These are phyloP conservation scores for Hirtodrosophila duncani DNA, from an alignment of 2,888 invertebrate species.

Conservation along the genomic window DNA sequence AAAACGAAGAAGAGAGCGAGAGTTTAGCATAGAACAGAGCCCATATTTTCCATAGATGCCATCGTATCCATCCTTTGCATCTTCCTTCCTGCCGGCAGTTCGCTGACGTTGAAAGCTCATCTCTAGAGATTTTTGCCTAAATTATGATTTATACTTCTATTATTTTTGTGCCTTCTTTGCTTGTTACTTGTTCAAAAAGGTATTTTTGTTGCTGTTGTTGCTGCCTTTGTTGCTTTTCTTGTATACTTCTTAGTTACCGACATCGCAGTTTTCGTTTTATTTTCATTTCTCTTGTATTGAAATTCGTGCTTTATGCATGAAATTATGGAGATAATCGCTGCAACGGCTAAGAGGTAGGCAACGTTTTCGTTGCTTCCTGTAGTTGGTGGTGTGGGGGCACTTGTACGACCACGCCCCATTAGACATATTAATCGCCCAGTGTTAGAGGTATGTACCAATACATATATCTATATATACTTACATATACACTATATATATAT, in stretches of 20 bases:
- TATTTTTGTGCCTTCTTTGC: slow-evolving; percentile 20
- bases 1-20: slow-evolving; percentile 3
- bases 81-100: too few species aligned
- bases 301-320: slow-evolving; percentile 34
- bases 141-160: slow-evolving; percentile 67
- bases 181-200: neutral
- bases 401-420: slow-evolving; percentile 7
- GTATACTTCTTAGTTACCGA: slow-evolving; percentile 40
- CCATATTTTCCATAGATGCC: slow-evolving; percentile 11
- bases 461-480: too few species aligned
- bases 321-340: slow-evolving; percentile 32
- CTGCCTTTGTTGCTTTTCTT: neutral
- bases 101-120: slow-evolving; percentile 60
- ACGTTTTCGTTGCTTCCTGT: too few species aligned
- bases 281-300: slow-evolving; percentile 30
- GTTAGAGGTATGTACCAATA: too few species aligned
- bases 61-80: slow-evolving; percentile 21
- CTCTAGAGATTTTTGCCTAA: slow-evolving; percentile 65
- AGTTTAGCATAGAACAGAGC: neutral
- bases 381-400: neutral
- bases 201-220: slow-evolving; percentile 1
- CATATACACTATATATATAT: too few species aligned
- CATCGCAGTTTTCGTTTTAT: slow-evolving; percentile 38
- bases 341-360: neutral
- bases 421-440: slow-evolving; percentile 46